These are phyloP conservation scores for Keiferia lycopersicella DNA, from an alignment of 2,888 invertebrate genomes.

Conservation along the genomic window DNA sequence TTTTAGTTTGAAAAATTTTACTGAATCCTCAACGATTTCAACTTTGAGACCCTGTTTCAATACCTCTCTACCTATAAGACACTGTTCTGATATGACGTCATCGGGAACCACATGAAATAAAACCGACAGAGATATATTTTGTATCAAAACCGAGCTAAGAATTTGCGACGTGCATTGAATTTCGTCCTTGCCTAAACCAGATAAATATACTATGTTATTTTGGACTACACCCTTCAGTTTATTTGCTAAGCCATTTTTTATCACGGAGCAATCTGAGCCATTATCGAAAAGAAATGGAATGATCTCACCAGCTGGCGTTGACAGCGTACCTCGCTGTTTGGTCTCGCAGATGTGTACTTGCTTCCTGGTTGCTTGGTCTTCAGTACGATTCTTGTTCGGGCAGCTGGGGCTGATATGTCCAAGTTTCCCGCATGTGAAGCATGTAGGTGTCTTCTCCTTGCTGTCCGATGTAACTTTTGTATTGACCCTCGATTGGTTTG, in stretches of 20 bases:
- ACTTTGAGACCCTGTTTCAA: no score
- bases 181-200: conserved; percentile 2
- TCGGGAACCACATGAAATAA: conserved; percentile 13
- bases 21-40: no score
- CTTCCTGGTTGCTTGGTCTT: background rate
- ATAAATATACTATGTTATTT: background rate
- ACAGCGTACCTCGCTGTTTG: conserved; percentile 23
- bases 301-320: no score
- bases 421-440: no score
- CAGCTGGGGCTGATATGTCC: no score
- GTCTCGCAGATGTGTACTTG: conserved; percentile 16
- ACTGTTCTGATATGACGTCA: no score
- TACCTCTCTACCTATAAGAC: no score
- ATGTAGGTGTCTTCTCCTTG: no score
- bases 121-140: background rate
- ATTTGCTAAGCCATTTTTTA: conserved; percentile 30
- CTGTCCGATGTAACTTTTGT: no score
- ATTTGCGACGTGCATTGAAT: conserved; percentile 3
- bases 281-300: no score
- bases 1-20: no score
- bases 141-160: background rate
- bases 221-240: conserved; percentile 9
- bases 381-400: conserved; percentile 16
- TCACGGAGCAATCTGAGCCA: conserved; percentile 38
- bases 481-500: no score